A percentile compares a stretch with the other conserved stretches of the same genome.
Conservation (phyloP, 2,797 vertebrate species). For the Bovichtus variegatus region DNA sequence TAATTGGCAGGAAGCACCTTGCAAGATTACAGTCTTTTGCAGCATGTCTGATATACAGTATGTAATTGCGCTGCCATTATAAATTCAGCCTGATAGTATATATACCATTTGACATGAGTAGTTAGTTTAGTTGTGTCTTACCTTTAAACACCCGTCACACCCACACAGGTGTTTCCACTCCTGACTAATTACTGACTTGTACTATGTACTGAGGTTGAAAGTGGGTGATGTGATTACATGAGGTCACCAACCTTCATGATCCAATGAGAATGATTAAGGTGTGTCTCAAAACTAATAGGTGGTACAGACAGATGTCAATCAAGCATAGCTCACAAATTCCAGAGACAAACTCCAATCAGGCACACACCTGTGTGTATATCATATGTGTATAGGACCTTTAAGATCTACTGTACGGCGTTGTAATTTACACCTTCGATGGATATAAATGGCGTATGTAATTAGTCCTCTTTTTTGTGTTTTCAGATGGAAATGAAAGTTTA, state of each 20-base stretch:
- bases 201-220: too few species aligned
- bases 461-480: neutral
- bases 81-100: neutral
- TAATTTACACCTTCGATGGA: neutral
- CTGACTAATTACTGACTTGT: neutral
- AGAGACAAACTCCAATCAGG: neutral
- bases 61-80: neutral
- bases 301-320: neutral
- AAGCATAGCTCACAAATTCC: neutral
- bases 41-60: neutral
- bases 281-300: neutral
- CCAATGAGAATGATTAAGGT: neutral
- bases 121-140: neutral
- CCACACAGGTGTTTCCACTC: neutral
- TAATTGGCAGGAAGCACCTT: neutral
- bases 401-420: neutral
- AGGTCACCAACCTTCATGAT: neutral
- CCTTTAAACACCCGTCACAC: neutral
- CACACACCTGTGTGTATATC: too few species aligned
- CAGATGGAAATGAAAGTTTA: conserved; percentile 33
- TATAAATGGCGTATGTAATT: neutral
- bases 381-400: neutral
- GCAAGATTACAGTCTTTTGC: neutral
- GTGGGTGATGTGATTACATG: neutral
- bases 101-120: neutral